Base-by-base conservation (phyloP, 2,113 vertebrate genomes). In the Oryzias celebensis region DNA sequence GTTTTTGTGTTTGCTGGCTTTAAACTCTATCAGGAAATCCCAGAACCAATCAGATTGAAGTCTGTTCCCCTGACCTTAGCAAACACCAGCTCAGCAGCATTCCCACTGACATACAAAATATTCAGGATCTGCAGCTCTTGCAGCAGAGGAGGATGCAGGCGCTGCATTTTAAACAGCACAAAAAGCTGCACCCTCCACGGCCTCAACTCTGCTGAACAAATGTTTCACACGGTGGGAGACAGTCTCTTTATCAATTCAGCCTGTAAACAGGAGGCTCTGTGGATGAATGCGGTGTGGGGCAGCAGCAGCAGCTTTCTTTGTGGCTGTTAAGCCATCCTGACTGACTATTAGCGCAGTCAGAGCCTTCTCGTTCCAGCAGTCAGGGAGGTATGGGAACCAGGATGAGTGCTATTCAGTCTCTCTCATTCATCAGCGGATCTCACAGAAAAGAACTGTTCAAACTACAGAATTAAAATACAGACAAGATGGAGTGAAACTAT, bases 291-390 rank as follows among this genome's bases (percentile, higher is more conserved):
- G 54, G 73, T 65, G 71, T 26, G 63, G 1, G 23, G 67, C 73
- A 78, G 83, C 84, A 72, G 67, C 73, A 80, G 83, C 84, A 71
- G 63, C 81, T 90, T 85, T 44, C 75, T 90, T 90, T 92, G 89
- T 87, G 58, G 46, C 56, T 16, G 57, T 61, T 89, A 85, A 89
- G 84, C 85, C 45, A 22, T 51, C 24, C 57, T 48, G 67, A 69
- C 65, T 62, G 63, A 58, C 59, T 60, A 62, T 71, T 72, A 80
- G 66, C 64, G 44, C 56, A 28, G 62, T 65, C 54, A 44, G 67
- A 66, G 47, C 60, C 46, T 45, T 73, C 65, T 80, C 67, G 73
- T 84, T 84, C 52, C 62, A 64, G 73, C 55, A 24, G 58, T 69
- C 45, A 41, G 62, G 6, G 6, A 71, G 41, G 52, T 69, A 46